phyloP scores from a whole-genome alignment of 1,140 invertebrate genomes.

The Gryllus bimaculatus region DNA sequence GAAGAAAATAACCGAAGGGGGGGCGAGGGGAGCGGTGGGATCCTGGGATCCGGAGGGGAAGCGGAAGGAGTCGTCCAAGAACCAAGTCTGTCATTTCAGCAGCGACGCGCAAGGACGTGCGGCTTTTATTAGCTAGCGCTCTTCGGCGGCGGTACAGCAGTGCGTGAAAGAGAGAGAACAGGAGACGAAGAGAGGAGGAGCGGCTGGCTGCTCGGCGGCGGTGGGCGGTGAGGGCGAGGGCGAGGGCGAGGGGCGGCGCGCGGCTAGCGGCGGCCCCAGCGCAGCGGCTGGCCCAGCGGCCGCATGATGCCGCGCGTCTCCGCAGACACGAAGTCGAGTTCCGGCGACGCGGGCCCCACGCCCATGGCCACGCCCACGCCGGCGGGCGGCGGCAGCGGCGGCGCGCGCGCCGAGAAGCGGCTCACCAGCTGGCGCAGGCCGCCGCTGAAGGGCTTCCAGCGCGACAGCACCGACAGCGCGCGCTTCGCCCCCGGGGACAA shows the following conservation, averaged over 20 bases:
- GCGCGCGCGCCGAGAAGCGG: constrained; percentile 19
- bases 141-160: neutral
- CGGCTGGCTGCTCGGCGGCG: too few relatives aligned
- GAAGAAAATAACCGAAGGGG: neutral
- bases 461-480: constrained; percentile 25
- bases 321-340: constrained; percentile 20
- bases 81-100: neutral
- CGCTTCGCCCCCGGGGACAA: constrained; percentile 18
- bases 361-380: constrained; percentile 19
- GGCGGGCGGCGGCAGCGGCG: neutral
- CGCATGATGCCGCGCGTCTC: constrained; percentile 19
- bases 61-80: neutral
- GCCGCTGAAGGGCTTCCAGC: constrained; percentile 25
- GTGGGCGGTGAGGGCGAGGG: neutral
- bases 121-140: neutral
- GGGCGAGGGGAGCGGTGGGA: neutral
- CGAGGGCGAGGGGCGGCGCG: too few relatives aligned
- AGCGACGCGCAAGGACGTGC: neutral
- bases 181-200: too few relatives aligned
- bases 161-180: neutral
- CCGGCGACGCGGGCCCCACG: constrained; percentile 3
- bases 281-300: constrained; percentile 25
- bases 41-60: neutral
- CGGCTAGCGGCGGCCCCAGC: constrained; percentile 24
- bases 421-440: neutral